These are phyloP conservation scores for Cromileptes altivelis DNA, from an alignment of 2,113 vertebrate genomes.

Conservation along the genomic window DNA sequence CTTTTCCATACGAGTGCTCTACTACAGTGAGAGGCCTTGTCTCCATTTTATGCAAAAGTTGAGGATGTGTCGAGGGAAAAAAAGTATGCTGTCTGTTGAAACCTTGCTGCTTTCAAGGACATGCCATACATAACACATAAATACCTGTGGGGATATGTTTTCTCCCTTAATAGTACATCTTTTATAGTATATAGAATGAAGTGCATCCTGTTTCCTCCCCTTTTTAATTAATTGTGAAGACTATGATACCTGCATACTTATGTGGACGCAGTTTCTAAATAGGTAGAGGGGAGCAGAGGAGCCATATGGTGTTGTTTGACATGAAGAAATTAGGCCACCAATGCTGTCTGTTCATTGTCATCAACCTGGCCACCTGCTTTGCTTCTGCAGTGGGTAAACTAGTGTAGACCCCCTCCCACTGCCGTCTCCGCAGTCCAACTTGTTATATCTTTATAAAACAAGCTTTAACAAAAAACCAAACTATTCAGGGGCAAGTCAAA, in stretches of 20 bases:
- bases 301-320: constrained; percentile 88
- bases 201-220: constrained; percentile 55
- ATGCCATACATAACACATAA: constrained; percentile 75
- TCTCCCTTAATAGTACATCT: constrained; percentile 55
- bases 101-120: constrained; percentile 83
- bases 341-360: constrained; percentile 87
- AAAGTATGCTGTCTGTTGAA: constrained; percentile 72
- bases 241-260: constrained; percentile 82
- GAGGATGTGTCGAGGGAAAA: constrained; percentile 59
- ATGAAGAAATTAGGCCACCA: constrained; percentile 87
- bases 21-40: constrained; percentile 64
- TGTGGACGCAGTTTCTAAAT: constrained; percentile 81
- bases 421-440: constrained; percentile 32
- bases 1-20: constrained; percentile 40
- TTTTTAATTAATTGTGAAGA: constrained; percentile 86
- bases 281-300: constrained; percentile 79
- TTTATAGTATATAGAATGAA: constrained; percentile 69
- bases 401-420: constrained; percentile 38
- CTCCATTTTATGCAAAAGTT: constrained; percentile 75
- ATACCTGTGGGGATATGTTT: constrained; percentile 77
- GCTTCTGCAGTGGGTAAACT: constrained; percentile 68
- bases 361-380: constrained; percentile 84
- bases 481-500: constrained; percentile 27
- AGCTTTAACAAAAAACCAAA: constrained; percentile 37
- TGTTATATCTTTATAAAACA: constrained; percentile 68